Conservation (phyloP, 2,113 vertebrate species). For the Rhinoptilus africanus region DNA sequence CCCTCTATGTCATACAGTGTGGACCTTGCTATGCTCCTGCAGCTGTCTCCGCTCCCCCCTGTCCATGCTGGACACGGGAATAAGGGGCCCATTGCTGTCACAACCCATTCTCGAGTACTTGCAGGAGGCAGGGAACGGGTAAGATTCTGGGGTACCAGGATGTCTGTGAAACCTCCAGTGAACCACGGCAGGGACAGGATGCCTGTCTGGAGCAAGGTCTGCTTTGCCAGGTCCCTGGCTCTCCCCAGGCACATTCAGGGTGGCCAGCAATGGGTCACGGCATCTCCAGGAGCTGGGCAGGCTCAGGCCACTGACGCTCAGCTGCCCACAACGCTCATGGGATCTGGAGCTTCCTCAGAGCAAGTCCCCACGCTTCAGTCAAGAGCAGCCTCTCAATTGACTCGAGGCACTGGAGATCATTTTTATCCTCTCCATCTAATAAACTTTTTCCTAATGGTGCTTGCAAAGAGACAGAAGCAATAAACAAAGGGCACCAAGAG, state of each 20-base stretch:
- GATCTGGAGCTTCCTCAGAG: not conserved
- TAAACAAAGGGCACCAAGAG: not conserved
- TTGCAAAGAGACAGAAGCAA: not conserved
- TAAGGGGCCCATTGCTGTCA: not conserved
- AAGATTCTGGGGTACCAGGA: not conserved
- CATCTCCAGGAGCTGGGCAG: not conserved
- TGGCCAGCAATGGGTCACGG: not conserved
- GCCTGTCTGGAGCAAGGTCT: not conserved
- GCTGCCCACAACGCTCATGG: not conserved
- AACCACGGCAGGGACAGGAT: not conserved
- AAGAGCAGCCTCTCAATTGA: not conserved
- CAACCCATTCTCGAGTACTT: not conserved
- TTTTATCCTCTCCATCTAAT: not conserved
- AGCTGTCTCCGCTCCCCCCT: not conserved
- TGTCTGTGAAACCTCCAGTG: not conserved
- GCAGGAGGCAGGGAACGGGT: not conserved
- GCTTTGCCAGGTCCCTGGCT: not conserved
- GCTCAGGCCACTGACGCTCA: not conserved
- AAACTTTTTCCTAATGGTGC: not conserved
- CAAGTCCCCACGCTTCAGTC: not conserved
- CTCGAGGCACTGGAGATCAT: not conserved
- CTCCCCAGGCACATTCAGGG: not conserved
- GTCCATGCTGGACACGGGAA: not conserved
- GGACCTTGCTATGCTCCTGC: not conserved
- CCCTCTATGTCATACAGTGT: accelerated